Evolutionary conservation across 2,113 vertebrate species (phyloP).

Genomic region (Phycodurus eques): DNA sequence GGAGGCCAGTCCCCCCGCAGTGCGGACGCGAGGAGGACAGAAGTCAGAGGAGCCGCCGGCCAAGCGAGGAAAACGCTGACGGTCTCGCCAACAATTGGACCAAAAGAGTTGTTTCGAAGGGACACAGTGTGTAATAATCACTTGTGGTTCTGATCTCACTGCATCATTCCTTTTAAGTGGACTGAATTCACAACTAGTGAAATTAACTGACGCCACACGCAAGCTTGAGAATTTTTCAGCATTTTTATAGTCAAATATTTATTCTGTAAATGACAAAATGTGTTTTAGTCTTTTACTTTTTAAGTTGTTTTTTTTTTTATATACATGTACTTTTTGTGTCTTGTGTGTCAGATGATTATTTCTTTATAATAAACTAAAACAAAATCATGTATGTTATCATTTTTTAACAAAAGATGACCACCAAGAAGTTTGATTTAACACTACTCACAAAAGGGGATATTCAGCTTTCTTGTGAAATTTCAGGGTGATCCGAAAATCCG

Average conservation of each 20-base stretch:
- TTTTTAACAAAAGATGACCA: neutral
- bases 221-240: constrained; percentile 3
- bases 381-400: neutral
- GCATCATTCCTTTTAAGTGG: constrained; percentile 39
- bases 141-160: constrained; percentile 61
- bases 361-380: neutral
- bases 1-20: constrained; percentile 81
- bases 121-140: constrained; percentile 2
- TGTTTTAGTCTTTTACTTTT: constrained; percentile 17
- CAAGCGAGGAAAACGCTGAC: constrained; percentile 86
- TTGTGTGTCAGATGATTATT: neutral
- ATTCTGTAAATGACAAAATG: constrained; percentile 77
- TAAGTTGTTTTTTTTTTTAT: neutral
- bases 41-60: constrained; percentile 78
- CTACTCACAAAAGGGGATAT: too few relatives aligned
- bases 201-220: neutral
- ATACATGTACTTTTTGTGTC: neutral
- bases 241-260: constrained; percentile 55
- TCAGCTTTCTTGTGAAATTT: neutral
- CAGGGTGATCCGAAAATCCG: neutral
- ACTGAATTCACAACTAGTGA: constrained; percentile 7
- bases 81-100: constrained; percentile 15
- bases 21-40: constrained; percentile 81
- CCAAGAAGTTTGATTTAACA: neutral
- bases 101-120: too few relatives aligned